phyloP scores from a whole-genome alignment of 2,797 vertebrate species.

The Sternarchorhynchus goeldii region DNA sequence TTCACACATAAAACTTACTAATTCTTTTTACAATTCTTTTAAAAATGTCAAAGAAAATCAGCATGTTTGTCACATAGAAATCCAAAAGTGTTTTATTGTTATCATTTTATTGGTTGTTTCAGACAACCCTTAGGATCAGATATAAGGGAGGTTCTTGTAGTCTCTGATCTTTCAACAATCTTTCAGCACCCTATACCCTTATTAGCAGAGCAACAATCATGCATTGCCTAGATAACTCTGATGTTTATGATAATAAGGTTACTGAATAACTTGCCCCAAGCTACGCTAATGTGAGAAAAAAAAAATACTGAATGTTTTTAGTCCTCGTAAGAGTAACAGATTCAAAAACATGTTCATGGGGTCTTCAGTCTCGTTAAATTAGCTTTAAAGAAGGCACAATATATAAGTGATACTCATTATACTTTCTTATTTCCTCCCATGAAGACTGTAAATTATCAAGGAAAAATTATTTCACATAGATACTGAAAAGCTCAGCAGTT shows the following conservation, averaged over 20 bases:
- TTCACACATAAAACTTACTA: conserved; percentile 25
- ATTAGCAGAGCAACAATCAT: conserved; percentile 49
- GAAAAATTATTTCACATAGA: neutral
- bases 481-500: neutral
- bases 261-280: conserved; percentile 63
- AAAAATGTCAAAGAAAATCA: neutral
- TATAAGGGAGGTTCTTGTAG: neutral
- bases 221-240: conserved; percentile 58
- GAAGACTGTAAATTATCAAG: neutral
- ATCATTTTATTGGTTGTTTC: neutral
- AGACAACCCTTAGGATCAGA: conserved; percentile 6
- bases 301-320: conserved; percentile 23
- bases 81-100: neutral
- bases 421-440: neutral
- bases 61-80: no score
- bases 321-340: neutral
- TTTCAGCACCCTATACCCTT: conserved; percentile 2
- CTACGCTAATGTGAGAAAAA: no score
- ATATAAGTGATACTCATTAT: neutral
- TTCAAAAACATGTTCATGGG: neutral
- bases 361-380: neutral
- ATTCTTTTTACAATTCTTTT: neutral
- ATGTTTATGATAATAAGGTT: conserved; percentile 65
- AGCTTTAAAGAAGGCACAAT: neutral
- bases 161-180: conserved; percentile 29